Base-by-base conservation (phyloP, 1,140 invertebrate genomes). In the Drosophila rufa region DNA sequence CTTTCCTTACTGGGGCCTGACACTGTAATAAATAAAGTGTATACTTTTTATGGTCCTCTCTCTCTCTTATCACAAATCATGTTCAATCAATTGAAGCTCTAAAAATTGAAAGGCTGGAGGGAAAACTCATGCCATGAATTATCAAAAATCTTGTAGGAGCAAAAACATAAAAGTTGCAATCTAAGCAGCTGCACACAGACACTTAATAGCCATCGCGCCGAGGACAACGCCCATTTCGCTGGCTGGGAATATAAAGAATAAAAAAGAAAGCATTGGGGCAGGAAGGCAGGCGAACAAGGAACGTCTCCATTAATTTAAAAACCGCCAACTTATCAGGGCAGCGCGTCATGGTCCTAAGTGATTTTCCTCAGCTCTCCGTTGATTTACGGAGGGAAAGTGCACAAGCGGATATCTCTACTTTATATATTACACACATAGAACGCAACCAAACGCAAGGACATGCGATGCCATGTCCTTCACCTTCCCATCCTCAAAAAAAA, bases 271-370 rank as follows among this genome's bases (percentile, higher is more conserved):
- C 19, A 65, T 43, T 50, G 51, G 9, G 9, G 25, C 25, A 58
- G 53, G 61, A 77, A 22, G 19, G 19, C 19, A 61, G 74, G 62
- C 81, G 19, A 69, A 87, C 53, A 55, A 38, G 64, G 55, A 76
- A 86, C 65, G 55, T 74, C 77, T 87, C 85, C 84, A 87, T 87
- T 87, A 87, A 87, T 89, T 87, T 90, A 38, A 81, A 82, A 89
- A 84, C 80, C 80, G 65, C 69, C 85, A 89, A 90, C 80, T 75
- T 89, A 89, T 89, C 80, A 84, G 73, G 75, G 55, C 61, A 46
- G 43, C 61, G 60, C 75, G 80, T 89, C 80, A 89, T 89, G 80
- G 74, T 79, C 78, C 69, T 89, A 89, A 89, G 84, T 90, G 84
- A 89, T 90, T 89, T 79, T 73, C 59, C 68, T 70, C 46, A 25